Evolutionary conservation across 2,888 invertebrate genomes (phyloP).

Genomic region (Taphrorychus bicolor): DNA sequence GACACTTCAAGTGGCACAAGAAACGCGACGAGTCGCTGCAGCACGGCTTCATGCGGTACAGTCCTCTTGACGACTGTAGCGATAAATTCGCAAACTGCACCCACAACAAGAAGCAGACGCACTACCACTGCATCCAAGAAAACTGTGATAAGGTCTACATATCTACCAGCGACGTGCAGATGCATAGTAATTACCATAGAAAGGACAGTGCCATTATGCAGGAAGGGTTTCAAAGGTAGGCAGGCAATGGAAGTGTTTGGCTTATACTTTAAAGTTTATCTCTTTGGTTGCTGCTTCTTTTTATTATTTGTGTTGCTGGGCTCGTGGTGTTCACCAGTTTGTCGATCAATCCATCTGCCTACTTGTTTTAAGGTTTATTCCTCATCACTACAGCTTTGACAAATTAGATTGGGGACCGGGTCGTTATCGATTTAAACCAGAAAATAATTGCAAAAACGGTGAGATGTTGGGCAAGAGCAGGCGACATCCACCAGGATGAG

Average conservation of each 20-base stretch:
- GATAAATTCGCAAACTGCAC: slow-evolving; percentile 75
- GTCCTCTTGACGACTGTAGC: slow-evolving; percentile 93
- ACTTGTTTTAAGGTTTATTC: too few species aligned
- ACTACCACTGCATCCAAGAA: slow-evolving; percentile 97
- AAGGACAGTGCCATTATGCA: slow-evolving; percentile 98
- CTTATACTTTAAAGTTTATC: not conserved
- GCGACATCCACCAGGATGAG: too few species aligned
- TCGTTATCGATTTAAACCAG: too few species aligned
- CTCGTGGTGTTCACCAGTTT: too few species aligned
- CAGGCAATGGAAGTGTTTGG: not conserved
- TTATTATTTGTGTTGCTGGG: too few species aligned
- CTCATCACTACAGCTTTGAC: too few species aligned
- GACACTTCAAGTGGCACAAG: slow-evolving; percentile 99
- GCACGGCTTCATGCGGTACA: slow-evolving; percentile 91
- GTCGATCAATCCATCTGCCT: too few species aligned
- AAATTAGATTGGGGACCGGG: too few species aligned
- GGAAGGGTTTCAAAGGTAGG: slow-evolving; percentile 89
- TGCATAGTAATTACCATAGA: slow-evolving; percentile 98
- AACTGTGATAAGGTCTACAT: slow-evolving; percentile 96
- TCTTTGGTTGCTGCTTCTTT: too few species aligned
- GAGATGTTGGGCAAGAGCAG: too few species aligned
- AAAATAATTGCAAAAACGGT: too few species aligned
- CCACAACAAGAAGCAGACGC: slow-evolving; percentile 93
- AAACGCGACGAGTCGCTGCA: slow-evolving; percentile 96
- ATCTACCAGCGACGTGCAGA: slow-evolving; percentile 98